Conservation (phyloP, 2,797 vertebrate species). For the Miichthys miiuy region DNA sequence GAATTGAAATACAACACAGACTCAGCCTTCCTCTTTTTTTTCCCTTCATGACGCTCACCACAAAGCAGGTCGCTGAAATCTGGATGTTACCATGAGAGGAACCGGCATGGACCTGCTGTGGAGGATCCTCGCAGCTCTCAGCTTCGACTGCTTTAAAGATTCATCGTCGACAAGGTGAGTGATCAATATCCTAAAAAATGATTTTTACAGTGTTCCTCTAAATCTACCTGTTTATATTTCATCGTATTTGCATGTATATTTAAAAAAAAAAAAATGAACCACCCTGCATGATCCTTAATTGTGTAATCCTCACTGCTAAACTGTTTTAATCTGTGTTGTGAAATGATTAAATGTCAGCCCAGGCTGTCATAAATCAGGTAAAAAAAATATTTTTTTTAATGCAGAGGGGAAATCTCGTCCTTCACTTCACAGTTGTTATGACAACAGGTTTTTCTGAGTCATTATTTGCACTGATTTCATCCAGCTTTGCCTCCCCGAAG, state of each 20-base stretch:
- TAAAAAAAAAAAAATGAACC: neutral
- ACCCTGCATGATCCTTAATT: neutral
- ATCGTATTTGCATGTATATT: neutral
- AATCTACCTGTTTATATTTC: neutral
- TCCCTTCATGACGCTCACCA: slow-evolving; percentile 42
- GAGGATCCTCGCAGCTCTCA: slow-evolving; percentile 84
- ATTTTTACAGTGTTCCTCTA: neutral
- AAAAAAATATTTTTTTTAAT: neutral
- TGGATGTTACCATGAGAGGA: slow-evolving; percentile 74
- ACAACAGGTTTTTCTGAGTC: slow-evolving; percentile 68
- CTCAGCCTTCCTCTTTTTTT: neutral
- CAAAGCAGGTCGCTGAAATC: slow-evolving; percentile 40
- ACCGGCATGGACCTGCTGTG: slow-evolving; percentile 84
- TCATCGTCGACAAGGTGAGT: slow-evolving; percentile 83
- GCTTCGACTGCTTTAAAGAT: slow-evolving; percentile 84
- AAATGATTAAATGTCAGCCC: neutral
- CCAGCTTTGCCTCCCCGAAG: slow-evolving; percentile 6
- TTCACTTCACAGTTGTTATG: slow-evolving; percentile 72
- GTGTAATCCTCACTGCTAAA: neutral
- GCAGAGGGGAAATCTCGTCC: slow-evolving; percentile 1
- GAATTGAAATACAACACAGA: slow-evolving; percentile 13
- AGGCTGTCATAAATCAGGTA: neutral
- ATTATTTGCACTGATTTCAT: slow-evolving; percentile 18
- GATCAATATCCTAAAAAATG: too few species aligned
- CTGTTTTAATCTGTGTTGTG: neutral